Percentiles rank a stretch among this genome's conserved stretches.
These are phyloP conservation scores for Columba guinea DNA, from an alignment of 2,797 vertebrate species.

Conservation along the genomic window DNA sequence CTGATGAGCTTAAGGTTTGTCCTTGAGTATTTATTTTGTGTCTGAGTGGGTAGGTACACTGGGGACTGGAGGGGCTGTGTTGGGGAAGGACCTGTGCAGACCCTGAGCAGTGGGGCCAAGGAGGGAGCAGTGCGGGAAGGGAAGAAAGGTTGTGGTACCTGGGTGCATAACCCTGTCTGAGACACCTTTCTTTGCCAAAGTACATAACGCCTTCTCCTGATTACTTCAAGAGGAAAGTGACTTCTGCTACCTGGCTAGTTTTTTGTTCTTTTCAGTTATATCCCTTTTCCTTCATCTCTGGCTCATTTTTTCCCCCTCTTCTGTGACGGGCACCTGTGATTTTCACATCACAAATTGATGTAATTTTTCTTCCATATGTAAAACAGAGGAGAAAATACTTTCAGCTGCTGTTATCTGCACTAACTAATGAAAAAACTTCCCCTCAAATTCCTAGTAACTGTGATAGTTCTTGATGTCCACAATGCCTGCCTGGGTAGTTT, in stretches of 20 bases:
- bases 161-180: too few relatives aligned
- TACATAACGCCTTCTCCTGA: background rate
- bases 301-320: background rate
- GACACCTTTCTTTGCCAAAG: background rate
- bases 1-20: background rate
- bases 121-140: background rate
- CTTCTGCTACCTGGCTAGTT: background rate
- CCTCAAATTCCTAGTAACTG: background rate
- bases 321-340: background rate
- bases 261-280: background rate
- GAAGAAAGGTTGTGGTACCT: background rate
- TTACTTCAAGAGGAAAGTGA: rapidly evolving
- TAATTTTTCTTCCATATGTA: background rate
- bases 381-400: background rate
- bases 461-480: background rate
- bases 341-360: background rate
- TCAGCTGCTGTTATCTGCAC: background rate
- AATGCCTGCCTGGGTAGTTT: background rate
- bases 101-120: background rate
- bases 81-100: background rate
- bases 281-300: background rate
- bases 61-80: background rate
- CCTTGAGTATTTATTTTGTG: background rate
- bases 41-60: background rate
- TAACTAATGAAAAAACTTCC: background rate